phyloP scores from a whole-genome alignment of 2,888 invertebrate genomes.

The Plagiodera versicolora region DNA sequence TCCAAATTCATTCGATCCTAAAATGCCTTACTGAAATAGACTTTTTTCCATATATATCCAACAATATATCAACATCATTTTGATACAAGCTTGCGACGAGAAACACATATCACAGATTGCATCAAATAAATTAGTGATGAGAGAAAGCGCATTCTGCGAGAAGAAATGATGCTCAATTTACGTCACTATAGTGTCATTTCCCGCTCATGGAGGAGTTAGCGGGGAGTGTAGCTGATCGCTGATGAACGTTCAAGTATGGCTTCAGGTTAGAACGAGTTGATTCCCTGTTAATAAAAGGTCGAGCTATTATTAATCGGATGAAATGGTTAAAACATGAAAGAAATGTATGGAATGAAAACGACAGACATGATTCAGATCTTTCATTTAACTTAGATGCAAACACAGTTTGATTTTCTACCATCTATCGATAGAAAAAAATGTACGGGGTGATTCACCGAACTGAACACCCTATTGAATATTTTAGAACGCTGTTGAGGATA shows the following conservation, averaged over 20 bases:
- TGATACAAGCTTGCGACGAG: conserved; percentile 28
- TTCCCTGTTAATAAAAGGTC: conserved; percentile 59
- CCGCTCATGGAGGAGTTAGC: conserved; percentile 78
- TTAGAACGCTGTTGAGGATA: no score
- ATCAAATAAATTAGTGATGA: conserved; percentile 36
- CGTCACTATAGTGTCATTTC: conserved; percentile 44
- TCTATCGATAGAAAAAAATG: no score
- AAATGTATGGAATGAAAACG: not conserved
- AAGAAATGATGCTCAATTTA: conserved; percentile 13
- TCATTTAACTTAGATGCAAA: not conserved
- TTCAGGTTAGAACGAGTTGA: conserved; percentile 77
- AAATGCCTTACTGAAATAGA: conserved; percentile 36
- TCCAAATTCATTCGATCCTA: not conserved
- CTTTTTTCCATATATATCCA: conserved; percentile 31
- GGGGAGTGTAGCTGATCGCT: conserved; percentile 86
- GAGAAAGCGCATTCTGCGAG: conserved; percentile 21
- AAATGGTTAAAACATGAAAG: not conserved
- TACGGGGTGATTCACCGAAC: no score
- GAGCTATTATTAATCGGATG: conserved; percentile 14
- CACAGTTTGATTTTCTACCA: no score
- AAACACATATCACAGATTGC: conserved; percentile 27
- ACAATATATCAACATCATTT: conserved; percentile 19
- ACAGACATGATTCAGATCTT: no score
- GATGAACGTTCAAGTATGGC: conserved; percentile 72
- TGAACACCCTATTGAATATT: no score